phyloP scores from a whole-genome alignment of 2,113 vertebrate species.

The Albula goreensis region DNA sequence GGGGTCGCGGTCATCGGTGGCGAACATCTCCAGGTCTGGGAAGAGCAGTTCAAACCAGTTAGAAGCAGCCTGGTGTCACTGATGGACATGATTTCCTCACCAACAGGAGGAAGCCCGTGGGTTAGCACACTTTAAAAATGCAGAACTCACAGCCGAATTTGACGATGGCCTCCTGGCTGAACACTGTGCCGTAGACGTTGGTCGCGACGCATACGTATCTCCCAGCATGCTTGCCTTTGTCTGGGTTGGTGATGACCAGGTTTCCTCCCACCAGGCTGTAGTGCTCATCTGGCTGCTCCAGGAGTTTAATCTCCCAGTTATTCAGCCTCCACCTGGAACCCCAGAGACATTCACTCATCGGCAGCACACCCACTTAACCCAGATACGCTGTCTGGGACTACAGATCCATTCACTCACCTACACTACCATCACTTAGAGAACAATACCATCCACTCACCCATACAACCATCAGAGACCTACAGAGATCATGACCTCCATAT shows the following conservation, averaged over 20 bases:
- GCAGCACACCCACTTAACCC: not conserved
- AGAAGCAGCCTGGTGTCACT: not conserved
- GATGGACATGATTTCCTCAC: not conserved
- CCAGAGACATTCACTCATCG: not conserved
- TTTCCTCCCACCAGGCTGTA: constrained; percentile 94
- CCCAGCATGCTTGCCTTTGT: constrained; percentile 84
- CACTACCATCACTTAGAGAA: no score
- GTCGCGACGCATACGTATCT: constrained; percentile 87
- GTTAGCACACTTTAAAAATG: not conserved
- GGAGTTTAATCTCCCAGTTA: constrained; percentile 91
- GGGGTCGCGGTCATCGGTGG: constrained; percentile 85
- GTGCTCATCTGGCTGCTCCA: constrained; percentile 81
- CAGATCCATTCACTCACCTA: not conserved
- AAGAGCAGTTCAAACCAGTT: not conserved
- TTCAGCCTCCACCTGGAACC: constrained; percentile 86
- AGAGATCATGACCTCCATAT: no score
- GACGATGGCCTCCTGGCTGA: constrained; percentile 89
- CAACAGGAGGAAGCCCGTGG: not conserved
- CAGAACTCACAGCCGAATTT: constrained; percentile 90
- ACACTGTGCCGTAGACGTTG: constrained; percentile 87
- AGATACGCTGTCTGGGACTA: not conserved
- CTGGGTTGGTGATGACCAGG: constrained; percentile 90
- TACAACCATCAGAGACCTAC: not conserved
- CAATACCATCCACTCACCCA: not conserved
- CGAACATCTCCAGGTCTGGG: constrained; percentile 86